Percentiles rank a stretch among this genome's conserved stretches.
Evolutionary conservation across 1,140 invertebrate species (phyloP).

Genomic region (Nautilus pompilius): DNA sequence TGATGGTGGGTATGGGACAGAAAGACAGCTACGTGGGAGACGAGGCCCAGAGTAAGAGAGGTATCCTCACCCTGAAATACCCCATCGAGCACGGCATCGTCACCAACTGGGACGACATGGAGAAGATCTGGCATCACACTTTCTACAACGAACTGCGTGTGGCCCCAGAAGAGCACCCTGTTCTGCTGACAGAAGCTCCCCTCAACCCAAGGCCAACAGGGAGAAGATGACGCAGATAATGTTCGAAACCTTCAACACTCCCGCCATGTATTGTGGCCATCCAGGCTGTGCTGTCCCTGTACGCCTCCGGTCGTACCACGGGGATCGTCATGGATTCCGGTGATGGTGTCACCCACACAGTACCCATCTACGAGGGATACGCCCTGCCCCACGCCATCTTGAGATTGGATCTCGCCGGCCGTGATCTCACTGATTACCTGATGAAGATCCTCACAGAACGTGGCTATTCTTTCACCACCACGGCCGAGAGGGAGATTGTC

Average conservation of each 20-base stretch:
- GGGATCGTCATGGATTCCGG: slow-evolving; percentile 62
- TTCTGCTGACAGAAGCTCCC: slow-evolving; percentile 51
- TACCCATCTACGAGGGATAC: slow-evolving; percentile 81
- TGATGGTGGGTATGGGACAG: slow-evolving; percentile 44
- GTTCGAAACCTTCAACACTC: slow-evolving; percentile 77
- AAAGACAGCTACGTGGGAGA: slow-evolving; percentile 60
- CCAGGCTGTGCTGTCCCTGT: slow-evolving; percentile 85
- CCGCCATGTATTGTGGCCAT: slow-evolving; percentile 92
- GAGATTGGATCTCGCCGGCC: slow-evolving; percentile 84
- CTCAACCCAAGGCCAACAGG: slow-evolving; percentile 45
- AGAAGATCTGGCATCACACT: slow-evolving; percentile 82
- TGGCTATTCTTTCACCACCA: slow-evolving; percentile 91
- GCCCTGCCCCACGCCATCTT: slow-evolving; percentile 80
- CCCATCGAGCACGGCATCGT: slow-evolving; percentile 61
- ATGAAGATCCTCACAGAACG: slow-evolving; percentile 94
- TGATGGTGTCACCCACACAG: slow-evolving; percentile 90
- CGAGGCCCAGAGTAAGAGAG: slow-evolving; percentile 70
- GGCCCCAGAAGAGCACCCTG: slow-evolving; percentile 65
- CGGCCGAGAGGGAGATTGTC: slow-evolving; percentile 85
- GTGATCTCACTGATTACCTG: slow-evolving; percentile 90
- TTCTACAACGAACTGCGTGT: slow-evolving; percentile 83
- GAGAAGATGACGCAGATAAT: slow-evolving; percentile 94
- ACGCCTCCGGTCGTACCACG: slow-evolving; percentile 90
- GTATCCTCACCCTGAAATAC: slow-evolving; percentile 60
- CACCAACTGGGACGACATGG: slow-evolving; percentile 72